These are phyloP conservation scores for Drosophila pallidifrons DNA, from an alignment of 1,140 invertebrate genomes.

Conservation along the genomic window DNA sequence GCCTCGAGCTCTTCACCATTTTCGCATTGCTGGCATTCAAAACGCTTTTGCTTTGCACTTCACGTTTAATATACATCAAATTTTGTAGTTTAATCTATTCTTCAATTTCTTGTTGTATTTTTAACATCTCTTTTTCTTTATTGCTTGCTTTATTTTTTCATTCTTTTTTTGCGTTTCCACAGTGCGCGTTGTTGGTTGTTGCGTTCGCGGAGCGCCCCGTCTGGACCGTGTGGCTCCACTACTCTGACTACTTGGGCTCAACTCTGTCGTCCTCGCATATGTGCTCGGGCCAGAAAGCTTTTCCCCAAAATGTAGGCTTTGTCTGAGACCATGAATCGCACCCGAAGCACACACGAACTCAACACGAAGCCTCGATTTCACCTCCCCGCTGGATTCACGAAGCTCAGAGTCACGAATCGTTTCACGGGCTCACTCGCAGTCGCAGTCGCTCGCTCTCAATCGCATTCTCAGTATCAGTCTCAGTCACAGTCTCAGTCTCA, in stretches of 20 bases:
- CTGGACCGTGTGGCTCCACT: slow-evolving; percentile 82
- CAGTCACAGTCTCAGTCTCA: slow-evolving; percentile 5
- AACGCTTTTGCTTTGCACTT: not conserved
- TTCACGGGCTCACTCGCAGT: slow-evolving; percentile 27
- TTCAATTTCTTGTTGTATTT: slow-evolving; percentile 1
- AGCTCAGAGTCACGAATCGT: slow-evolving; percentile 30
- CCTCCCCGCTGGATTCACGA: slow-evolving; percentile 12
- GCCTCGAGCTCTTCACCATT: not conserved
- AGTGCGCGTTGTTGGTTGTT: slow-evolving; percentile 52
- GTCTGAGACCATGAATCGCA: slow-evolving; percentile 6
- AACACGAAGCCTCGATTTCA: slow-evolving; percentile 15
- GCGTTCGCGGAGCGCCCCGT: slow-evolving; percentile 72
- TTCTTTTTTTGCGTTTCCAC: slow-evolving; percentile 59
- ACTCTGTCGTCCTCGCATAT: slow-evolving; percentile 52
- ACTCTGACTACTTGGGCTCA: slow-evolving; percentile 76
- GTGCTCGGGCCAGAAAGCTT: slow-evolving; percentile 67
- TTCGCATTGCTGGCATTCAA: not conserved
- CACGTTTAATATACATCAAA: slow-evolving; percentile 25
- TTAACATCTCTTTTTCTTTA: slow-evolving; percentile 1
- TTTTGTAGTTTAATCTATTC: slow-evolving; percentile 40
- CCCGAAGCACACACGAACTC: slow-evolving; percentile 19
- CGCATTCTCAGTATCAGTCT: slow-evolving; percentile 20
- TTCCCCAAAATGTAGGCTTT: slow-evolving; percentile 76
- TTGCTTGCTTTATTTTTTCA: slow-evolving; percentile 9
- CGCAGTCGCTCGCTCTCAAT: slow-evolving; percentile 16